Base-by-base conservation (phyloP, 2,113 vertebrate genomes). In the Suncus etruscus region DNA sequence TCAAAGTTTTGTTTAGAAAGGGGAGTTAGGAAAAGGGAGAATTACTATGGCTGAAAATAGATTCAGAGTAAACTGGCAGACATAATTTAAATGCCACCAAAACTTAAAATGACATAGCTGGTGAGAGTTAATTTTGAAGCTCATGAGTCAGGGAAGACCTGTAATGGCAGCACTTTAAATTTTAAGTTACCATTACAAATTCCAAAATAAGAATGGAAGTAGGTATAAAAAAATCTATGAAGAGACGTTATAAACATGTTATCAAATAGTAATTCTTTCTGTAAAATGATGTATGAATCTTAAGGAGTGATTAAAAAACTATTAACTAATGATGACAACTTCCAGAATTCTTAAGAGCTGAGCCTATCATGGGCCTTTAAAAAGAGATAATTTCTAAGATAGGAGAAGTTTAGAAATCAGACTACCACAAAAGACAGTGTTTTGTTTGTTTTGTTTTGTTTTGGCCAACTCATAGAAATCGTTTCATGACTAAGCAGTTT, bases 171-270 rank as follows among this genome's bases (percentile, higher is more conserved):
- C 66, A 39, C 68, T 77, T 91, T 61, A 66, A 32, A 79, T 66
- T 69, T 85, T 86, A 75, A 79, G 39, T 50, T 14, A 11, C 54
- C n/a, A n/a, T 78, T n/a, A 69, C 69, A 86, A 25, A 8, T 6
- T 51, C 84, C 50, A 74, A 89, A 92, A 77, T 68, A 63, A 94
- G 48, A 85, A 25, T 14, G 69, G 58, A 87, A 77, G 20, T 91
- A 54, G 61, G 54, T 58, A 87, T 2, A 8, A 12, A 47, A 72
- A 47, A 72, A 32, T 10, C 81, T 47, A 70, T 3, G 32, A 90
- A 90, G 31, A 89, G 58, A 83, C 8, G 51, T 12, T 15, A 75
- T 45, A 50, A 3, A 61, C 72, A 89, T 76, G 87, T n/a, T 88
- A 70, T 86, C 91, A 87, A 69, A 69, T 15, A 20, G 72, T 75